Base-by-base conservation (phyloP, 2,797 vertebrate species). In the Chelidonichthys spinosus region DNA sequence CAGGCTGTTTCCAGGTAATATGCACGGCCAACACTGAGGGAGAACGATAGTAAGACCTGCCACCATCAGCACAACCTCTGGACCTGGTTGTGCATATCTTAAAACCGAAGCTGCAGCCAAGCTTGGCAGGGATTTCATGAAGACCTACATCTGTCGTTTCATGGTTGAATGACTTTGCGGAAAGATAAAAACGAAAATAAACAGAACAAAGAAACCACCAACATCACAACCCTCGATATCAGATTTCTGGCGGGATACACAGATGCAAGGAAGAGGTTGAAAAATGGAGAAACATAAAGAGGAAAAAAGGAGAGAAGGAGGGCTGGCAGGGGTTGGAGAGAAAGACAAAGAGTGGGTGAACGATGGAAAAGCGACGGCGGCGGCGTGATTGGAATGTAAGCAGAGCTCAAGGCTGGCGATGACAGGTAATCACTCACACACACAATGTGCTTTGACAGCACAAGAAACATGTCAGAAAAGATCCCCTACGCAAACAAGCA, bases 361-460 rank as follows among this genome's bases (percentile, higher is more conserved):
- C 6, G 13, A 36, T 56, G 64, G 63, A 76, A 76, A 81, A 65
- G 73, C 71, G 60, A 64, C 77, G 72, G 64, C 53, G 44, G 76
- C 47, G 73, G 81, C 43, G 63, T 83, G 82, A 86, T 82, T 60
- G 58, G 79, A 77, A 71, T 76, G 76, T 76, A 78, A 87, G 81
- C 64, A 75, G 72, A 85, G 87, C 86, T 87, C 78, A 56, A 76
- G 86, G 84, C 86, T 87, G 56, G 76, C 54, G 64, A 84, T 93
- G 92, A 92, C 92, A 91, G 83, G 81, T 90, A 90, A 91, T 93
- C 90, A 90, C 85, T 92, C 92, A 92, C 66, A 76, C 66, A 76
- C 84, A 90, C 87, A 87, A 91, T 90, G 78, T 80, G 88, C 80
- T 90, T 78, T 91, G 92, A 93, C 90, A 92, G 89, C 90, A 82